Base-by-base conservation (phyloP, 1,140 invertebrate species). In the Chionoecetes opilio region DNA sequence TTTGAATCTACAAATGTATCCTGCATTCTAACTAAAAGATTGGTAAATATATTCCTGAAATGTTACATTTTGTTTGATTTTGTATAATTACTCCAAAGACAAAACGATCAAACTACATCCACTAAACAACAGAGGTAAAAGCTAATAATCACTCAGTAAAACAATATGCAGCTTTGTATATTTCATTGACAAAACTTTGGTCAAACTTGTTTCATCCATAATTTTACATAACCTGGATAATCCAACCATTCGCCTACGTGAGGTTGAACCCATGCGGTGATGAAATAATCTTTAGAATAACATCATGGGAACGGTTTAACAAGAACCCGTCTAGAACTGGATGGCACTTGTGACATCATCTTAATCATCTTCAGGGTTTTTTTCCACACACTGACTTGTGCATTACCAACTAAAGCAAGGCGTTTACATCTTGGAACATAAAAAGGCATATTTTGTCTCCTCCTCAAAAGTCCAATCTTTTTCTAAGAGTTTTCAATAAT, bases 301-400 rank as follows among this genome's bases (percentile, higher is more conserved):
- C 11, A 17, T 53, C 11, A 9, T 1, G n/a, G n/a, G 21, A n/a
- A 75, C 0, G n/a, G n/a, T 75, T 75, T n/a, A 21, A 26, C n/a
- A 75, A 75, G 63, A 75, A 75, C n/a, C n/a, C 11, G 46, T 53
- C 46, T 53, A 17, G 21, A 17, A 17, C 46, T 53, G 46, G 46
- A 1, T 53, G 46, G 46, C 46, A 53, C 63, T n/a, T 26, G 21
- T 75, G 63, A 75, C 11, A n/a, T 75, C 63, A 11, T 26, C 9
- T n/a, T 92, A 63, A 0, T 82, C n/a, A 9, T 92, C 91, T 92
- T 35, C 37, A 32, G n/a, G 31, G 5, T 82, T 90, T 38, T 96
- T 85, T 96, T 93, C 95, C 95, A 96, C 17, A 96, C 93, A 38
- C 93, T 94, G 5, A 96, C 93, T 46, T 96, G 93, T 84, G 95